Evolutionary conservation across 2,888 invertebrate genomes (phyloP).

Genomic region (Hedychridium roseum): DNA sequence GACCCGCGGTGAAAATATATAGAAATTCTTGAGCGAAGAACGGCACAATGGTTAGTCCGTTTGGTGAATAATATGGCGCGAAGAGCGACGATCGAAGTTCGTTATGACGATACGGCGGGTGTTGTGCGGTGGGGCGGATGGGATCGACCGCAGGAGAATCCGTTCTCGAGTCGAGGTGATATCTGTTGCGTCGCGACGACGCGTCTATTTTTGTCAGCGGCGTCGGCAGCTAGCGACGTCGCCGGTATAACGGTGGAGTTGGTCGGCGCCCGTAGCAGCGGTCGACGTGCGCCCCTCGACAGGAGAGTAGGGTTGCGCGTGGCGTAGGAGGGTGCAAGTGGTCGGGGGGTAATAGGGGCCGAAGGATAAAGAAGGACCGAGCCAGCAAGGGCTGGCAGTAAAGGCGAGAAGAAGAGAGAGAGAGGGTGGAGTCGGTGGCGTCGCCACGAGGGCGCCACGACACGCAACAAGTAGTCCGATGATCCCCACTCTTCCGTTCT

Average conservation of each 20-base stretch:
- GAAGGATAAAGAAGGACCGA: slow-evolving; percentile 13
- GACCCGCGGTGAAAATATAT: too few relatives aligned
- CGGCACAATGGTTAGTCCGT: too few relatives aligned
- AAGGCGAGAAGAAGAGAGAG: slow-evolving; percentile 6
- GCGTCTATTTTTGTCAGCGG: slow-evolving; percentile 52
- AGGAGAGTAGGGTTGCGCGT: slow-evolving; percentile 10
- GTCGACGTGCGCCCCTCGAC: slow-evolving; percentile 1
- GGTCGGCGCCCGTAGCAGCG: slow-evolving; percentile 11
- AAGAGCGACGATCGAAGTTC: too few relatives aligned
- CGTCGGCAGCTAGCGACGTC: neutral
- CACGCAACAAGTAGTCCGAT: slow-evolving; percentile 61
- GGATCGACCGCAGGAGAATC: too few relatives aligned
- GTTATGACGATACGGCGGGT: too few relatives aligned
- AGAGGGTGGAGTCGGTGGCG: slow-evolving; percentile 21
- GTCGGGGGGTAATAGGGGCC: slow-evolving; percentile 17
- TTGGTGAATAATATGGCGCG: too few relatives aligned
- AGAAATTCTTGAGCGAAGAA: too few relatives aligned
- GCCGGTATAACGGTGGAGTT: slow-evolving; percentile 20
- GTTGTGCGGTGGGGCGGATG: too few relatives aligned
- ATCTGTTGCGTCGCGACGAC: slow-evolving; percentile 59
- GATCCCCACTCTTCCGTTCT: slow-evolving; percentile 34
- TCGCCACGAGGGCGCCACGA: slow-evolving; percentile 46
- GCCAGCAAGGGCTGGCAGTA: too few relatives aligned
- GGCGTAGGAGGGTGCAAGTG: slow-evolving; percentile 15
- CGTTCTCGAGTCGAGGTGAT: too few relatives aligned